phyloP scores from a whole-genome alignment of 2,888 invertebrate species.

The Aphidius colemani region DNA sequence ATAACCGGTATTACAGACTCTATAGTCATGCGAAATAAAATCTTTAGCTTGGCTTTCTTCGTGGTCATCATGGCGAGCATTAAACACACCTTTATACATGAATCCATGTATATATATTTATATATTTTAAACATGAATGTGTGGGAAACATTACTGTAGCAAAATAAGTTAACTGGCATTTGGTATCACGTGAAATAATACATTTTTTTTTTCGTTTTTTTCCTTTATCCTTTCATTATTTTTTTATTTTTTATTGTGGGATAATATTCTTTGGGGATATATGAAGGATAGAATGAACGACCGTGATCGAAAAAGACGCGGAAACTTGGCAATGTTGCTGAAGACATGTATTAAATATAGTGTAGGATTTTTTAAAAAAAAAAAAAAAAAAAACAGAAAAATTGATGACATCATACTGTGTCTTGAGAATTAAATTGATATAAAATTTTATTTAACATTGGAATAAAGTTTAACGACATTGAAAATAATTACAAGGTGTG shows the following conservation, averaged over 20 bases:
- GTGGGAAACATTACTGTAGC: conserved; percentile 20
- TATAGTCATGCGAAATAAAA: conserved; percentile 41
- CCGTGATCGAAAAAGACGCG: background rate
- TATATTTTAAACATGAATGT: conserved; percentile 11
- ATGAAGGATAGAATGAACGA: background rate
- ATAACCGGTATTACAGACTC: conserved; percentile 48
- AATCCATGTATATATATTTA: background rate
- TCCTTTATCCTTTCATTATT: background rate
- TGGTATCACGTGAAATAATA: conserved; percentile 4
- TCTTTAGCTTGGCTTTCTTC: conserved; percentile 14
- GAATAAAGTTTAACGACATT: no score
- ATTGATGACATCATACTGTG: no score
- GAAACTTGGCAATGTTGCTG: conserved; percentile 1
- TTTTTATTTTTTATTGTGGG: conserved; percentile 8
- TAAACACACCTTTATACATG: conserved; percentile 7
- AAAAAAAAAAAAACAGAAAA: no score
- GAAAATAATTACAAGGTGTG: no score
- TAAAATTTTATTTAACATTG: no score
- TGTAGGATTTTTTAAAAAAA: no score
- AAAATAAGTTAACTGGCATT: conserved; percentile 17
- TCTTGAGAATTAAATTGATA: no score
- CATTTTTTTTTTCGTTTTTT: background rate
- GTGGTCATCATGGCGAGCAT: conserved; percentile 27
- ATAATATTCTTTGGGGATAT: conserved; percentile 17
- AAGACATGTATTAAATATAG: background rate